Percentiles rank a stretch among this genome's conserved stretches.
Evolutionary conservation across 2,113 vertebrate genomes (phyloP).

Genomic region (Mionectes macconnelli): DNA sequence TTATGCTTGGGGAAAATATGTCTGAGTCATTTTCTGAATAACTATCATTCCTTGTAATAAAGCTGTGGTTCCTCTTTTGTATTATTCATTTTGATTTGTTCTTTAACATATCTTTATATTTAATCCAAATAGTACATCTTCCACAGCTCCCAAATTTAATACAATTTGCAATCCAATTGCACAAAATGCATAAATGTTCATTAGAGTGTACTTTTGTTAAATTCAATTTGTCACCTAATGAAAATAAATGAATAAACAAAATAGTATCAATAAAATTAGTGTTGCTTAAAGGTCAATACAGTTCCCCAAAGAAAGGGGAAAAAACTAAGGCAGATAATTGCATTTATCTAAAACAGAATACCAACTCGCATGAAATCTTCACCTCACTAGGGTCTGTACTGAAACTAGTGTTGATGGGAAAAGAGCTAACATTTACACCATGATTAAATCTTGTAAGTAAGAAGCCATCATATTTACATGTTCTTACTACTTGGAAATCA

Average conservation of each 20-base stretch:
- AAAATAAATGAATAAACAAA: slow-evolving; percentile 52
- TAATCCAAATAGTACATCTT: background rate
- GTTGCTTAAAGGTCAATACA: slow-evolving; percentile 55
- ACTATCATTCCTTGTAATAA: background rate
- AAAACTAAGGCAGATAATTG: background rate
- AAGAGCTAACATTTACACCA: background rate
- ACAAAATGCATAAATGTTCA: slow-evolving; percentile 16
- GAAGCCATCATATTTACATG: background rate
- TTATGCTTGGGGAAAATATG: background rate
- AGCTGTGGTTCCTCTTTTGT: background rate
- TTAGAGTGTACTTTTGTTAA: slow-evolving; percentile 26
- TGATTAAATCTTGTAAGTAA: background rate
- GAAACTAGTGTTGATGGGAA: background rate
- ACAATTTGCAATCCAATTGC: background rate
- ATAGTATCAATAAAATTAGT: slow-evolving; percentile 38
- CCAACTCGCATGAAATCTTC: background rate
- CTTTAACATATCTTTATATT: background rate
- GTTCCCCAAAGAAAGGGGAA: background rate
- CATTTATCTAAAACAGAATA: slow-evolving; percentile 8
- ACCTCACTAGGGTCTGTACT: background rate
- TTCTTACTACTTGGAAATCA: background rate
- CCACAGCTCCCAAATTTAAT: background rate
- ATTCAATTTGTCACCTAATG: slow-evolving; percentile 46
- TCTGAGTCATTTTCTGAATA: background rate
- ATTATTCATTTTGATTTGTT: background rate